These are phyloP conservation scores for Emydura subglobosa DNA, from an alignment of 2,113 vertebrate genomes.

Conservation along the genomic window DNA sequence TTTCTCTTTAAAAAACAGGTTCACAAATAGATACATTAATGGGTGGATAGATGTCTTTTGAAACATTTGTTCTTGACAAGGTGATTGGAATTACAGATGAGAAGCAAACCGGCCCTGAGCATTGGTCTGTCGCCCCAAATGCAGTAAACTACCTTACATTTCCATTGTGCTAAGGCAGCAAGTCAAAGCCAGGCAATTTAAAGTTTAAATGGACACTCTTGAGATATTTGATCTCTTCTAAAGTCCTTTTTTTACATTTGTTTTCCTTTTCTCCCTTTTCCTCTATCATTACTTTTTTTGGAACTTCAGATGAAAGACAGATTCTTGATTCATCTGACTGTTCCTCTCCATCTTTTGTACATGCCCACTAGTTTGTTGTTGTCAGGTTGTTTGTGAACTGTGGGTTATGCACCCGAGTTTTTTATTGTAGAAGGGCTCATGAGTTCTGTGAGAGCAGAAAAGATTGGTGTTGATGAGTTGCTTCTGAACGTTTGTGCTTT, in stretches of 20 bases:
- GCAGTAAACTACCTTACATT: conserved; percentile 30
- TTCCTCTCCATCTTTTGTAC: background rate
- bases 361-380: rapidly evolving
- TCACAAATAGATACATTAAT: conserved; percentile 47
- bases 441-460: background rate
- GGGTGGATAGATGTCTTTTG: conserved; percentile 74
- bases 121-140: conserved; percentile 54
- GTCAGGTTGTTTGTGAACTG: background rate
- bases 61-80: conserved; percentile 76
- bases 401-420: rapidly evolving
- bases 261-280: background rate
- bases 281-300: background rate
- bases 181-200: conserved; percentile 68
- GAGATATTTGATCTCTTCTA: conserved; percentile 16
- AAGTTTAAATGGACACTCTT: conserved; percentile 67
- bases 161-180: conserved; percentile 50
- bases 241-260: background rate
- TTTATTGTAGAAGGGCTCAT: background rate
- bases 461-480: rapidly evolving
- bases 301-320: too few relatives aligned
- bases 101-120: conserved; percentile 68
- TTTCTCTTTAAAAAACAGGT: background rate
- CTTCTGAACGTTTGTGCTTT: rapidly evolving
- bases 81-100: conserved; percentile 76
- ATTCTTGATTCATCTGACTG: background rate